phyloP scores from a whole-genome alignment of 2,797 vertebrate genomes.

The Hippoglossus hippoglossus region DNA sequence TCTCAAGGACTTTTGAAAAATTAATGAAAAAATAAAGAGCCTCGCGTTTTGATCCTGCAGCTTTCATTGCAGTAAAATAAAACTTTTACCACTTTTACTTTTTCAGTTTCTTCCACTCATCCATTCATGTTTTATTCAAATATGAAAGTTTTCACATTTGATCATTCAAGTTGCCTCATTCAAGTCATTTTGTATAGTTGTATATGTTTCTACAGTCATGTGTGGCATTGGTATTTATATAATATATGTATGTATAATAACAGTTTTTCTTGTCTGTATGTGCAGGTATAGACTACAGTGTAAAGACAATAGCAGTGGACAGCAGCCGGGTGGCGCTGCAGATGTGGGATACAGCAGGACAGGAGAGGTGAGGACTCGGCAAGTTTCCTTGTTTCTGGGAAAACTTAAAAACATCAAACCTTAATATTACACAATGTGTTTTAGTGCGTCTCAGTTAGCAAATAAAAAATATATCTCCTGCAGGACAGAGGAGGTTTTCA shows the following conservation, averaged over 20 bases:
- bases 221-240: too few species aligned
- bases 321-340: slow-evolving; percentile 89
- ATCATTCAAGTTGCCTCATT: too few species aligned
- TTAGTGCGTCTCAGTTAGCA: too few species aligned
- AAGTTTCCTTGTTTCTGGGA: too few species aligned
- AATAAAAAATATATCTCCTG: neutral
- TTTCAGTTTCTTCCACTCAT: neutral
- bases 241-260: too few species aligned
- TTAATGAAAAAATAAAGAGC: too few species aligned
- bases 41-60: neutral
- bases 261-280: slow-evolving; percentile 19
- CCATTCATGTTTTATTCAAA: too few species aligned
- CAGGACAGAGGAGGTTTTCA: neutral
- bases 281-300: slow-evolving; percentile 93
- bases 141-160: too few species aligned
- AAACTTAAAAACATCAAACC: neutral
- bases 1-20: too few species aligned
- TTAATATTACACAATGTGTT: too few species aligned
- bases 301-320: slow-evolving; percentile 91
- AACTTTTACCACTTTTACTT: neutral
- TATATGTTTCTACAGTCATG: too few species aligned
- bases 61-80: neutral
- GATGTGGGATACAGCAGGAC: slow-evolving; percentile 96
- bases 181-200: too few species aligned
- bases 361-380: slow-evolving; percentile 90